A percentile compares a stretch with the other conserved stretches of the same genome.
Evolutionary conservation across 2,113 vertebrate species (phyloP).

Genomic region (Ginglymostoma cirratum): DNA sequence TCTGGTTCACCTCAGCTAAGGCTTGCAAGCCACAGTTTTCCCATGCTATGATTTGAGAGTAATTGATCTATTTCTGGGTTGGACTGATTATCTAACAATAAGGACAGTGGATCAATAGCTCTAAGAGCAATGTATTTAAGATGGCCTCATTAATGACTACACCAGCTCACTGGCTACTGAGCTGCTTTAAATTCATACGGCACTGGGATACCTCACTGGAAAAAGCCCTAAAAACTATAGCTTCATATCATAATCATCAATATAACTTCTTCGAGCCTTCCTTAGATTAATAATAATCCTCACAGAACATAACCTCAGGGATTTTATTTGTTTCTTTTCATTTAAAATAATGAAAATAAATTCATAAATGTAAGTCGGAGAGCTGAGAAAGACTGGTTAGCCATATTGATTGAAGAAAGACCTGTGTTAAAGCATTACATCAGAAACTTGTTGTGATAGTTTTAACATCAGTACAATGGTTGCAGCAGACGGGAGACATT

Average conservation of each 20-base stretch:
- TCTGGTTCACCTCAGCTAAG: background rate
- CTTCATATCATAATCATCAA: constrained; percentile 7
- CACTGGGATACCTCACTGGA: background rate
- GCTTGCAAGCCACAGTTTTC: background rate
- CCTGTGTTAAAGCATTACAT: background rate
- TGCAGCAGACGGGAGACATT: background rate
- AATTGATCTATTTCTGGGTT: background rate
- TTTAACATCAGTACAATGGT: background rate
- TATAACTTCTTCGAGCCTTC: background rate
- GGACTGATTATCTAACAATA: background rate
- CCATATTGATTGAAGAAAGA: background rate
- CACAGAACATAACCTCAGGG: background rate
- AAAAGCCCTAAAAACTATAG: constrained; percentile 10
- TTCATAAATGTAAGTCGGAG: constrained; percentile 2
- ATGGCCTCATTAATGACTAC: background rate
- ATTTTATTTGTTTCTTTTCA: background rate
- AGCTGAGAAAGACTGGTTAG: background rate
- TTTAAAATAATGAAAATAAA: constrained; percentile 14
- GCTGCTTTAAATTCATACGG: background rate
- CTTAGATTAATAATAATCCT: constrained; percentile 24
- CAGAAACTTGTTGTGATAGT: background rate
- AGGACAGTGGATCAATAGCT: background rate
- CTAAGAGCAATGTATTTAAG: background rate
- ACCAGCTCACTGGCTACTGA: background rate
- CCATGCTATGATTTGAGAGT: background rate